Base-by-base conservation (phyloP, 2,797 vertebrate species). In the Paguma larvata region DNA sequence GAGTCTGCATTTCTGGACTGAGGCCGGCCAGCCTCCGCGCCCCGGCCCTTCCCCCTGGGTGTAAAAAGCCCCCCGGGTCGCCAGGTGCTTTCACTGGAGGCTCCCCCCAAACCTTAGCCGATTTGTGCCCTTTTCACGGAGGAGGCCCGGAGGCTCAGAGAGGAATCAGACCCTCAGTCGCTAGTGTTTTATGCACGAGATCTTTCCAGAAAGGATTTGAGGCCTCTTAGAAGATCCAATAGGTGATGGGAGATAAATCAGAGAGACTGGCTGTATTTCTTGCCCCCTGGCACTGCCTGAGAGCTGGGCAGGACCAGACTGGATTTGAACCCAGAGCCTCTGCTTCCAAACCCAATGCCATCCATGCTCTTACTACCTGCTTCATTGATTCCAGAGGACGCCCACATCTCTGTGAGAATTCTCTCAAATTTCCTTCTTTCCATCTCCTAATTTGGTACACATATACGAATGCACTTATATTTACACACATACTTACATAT, bases 1-100 rank as follows among this genome's bases (percentile, higher is more conserved):
- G 11, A 14, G n/a, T 89, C 18, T 92, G 85, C 85, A 59, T 92
- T 73, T 94, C 96, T 46, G 92, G 91, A 25, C 79, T 21, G 63
- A 48, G 32, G 91, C 68, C 5, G 89, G 30, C 63, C 34, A 38
- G 25, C 56, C 89, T 34, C n/a, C 14, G 90, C 23, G 48, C 79
- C 96, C 32, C 46, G 27, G 68, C 93, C 51, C n/a, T 73, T 72
- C 21, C 23, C 53, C 25, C 2, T 19, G 6, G 9, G 12, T 32
- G 68, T 59, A 5, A 38, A 90, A 89, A 72, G 10, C 11, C 19
- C 89, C 67, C 67, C 3, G 0, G 53, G 72, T 63, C 75, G 84
- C 89, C 96, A 80, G 80, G 65, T 72, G 84, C 21, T 68, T 85
- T 73, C 79, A 0, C 2, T 12, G 73, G 23, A 18, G 73, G 30